Base-by-base conservation (phyloP, 2,888 invertebrate species). In the Micoletzkya japonica region DNA sequence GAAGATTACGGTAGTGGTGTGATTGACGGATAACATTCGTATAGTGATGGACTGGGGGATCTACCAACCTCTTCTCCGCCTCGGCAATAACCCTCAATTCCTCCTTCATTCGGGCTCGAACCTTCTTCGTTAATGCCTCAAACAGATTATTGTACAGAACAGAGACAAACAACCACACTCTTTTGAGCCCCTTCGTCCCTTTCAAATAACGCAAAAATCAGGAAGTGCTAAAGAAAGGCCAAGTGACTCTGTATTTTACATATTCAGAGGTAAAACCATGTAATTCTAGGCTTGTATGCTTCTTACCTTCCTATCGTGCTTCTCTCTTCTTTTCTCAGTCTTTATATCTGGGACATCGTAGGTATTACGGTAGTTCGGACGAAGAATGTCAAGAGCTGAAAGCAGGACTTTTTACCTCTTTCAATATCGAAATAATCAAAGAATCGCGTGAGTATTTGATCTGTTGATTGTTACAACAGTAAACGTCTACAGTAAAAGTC, bases 71-170 rank as follows among this genome's bases (percentile, higher is more conserved):
- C 73, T 76, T 72, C 71, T 84, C 84, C 4, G 73, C 76, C 17
- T 72, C 74, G 0, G 83, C 84, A 54, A 73, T 75, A 26, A 77
- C 74, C 57, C 76, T 76, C 60, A 84, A 76, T n/a, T 79, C 76
- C 60, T 75, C 77, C 60, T 81, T 73, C 36, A 80, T 50, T 34
- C 79, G 73, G 32, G 72, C 67, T 3, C 80, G 74, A 17, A 78
- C 57, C 56, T 74, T 70, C 50, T 76, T 75, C 26, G 76, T 73
- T 30, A 79, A 70, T 14, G 74, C 74, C 66, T 71, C 34, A 6
- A 54, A 49, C n/a, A n/a, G n/a, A n/a, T n/a, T n/a, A n/a, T 14
- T 52, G n/a, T 39, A 39, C 6, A 39, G 7, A 39, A 39, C 6
- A 10, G 7, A 39, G 17, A 39, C 17, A 17, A 17, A 17, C 39